Evolutionary conservation across 2,888 invertebrate genomes (phyloP), one percentile per base, ranked within the genome.

Genomic region (Monopis laevigella): DNA sequence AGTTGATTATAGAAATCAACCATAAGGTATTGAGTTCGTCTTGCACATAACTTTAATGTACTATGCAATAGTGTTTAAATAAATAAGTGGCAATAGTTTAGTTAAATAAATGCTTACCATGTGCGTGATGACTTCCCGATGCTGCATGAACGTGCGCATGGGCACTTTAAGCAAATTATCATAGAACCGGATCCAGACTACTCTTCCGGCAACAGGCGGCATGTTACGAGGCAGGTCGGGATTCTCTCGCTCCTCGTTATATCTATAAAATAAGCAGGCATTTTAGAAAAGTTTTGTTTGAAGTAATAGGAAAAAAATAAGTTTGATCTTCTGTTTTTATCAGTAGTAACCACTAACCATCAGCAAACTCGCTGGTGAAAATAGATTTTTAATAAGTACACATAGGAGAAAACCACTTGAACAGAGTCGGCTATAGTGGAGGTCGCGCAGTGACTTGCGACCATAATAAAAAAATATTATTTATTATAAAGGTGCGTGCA

Each of bases 151-250:
- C 47, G 85, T 75, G 36, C 86, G 72, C 92, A 94, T 93, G 0
- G 93, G 92, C 13, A 74, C 73, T 53, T 89, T 86, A 41, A 94
- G 87, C 46, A 88, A 86, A 44, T 83, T 83, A 51, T 88, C 87
- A 44, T 93, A 84, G 52, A 91, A 90, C 44, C 93, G 78, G 48
- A 92, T 89, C 94, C 95, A 95, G 59, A 87, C 82, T 13, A 95
- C 86, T 54, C 92, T 84, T 3, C 93, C 94, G 11, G 90, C 82
- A 11, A 92, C 87, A 0, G 93, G 92, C 2, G 94, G 91, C 78
- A 89, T 84, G 56, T 90, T 89, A 43, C 89, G 75, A 0, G 91
- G 86, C 7, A 92, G 60, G 1, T 86, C 84, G 1, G 93, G 92
- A 48, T 86, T 82, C 43, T 88, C 88, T 51, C 92, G 83, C 50